Evolutionary conservation across 2,888 invertebrate species (phyloP).

Genomic region (Trisateles emortualis): DNA sequence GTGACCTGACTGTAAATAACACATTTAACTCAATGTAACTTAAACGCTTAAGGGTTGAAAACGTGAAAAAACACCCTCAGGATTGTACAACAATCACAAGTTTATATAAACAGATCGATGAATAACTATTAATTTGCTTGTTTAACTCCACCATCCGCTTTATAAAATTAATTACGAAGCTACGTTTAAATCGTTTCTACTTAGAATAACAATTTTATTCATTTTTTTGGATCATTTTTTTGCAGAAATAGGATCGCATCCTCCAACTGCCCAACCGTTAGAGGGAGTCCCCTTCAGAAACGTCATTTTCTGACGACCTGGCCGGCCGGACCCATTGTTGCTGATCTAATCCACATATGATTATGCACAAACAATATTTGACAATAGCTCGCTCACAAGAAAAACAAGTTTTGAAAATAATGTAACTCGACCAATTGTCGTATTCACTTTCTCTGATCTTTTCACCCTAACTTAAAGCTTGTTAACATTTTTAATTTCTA

Average conservation of each 20-base stretch:
- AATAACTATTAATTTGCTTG: conserved; percentile 23
- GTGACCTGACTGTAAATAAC: not conserved
- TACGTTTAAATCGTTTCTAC: conserved; percentile 43
- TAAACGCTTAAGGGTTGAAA: not conserved
- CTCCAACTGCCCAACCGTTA: conserved; percentile 57
- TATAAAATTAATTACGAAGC: conserved; percentile 39
- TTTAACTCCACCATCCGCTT: conserved; percentile 36
- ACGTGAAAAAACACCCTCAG: conserved; percentile 16
- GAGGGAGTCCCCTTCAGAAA: conserved; percentile 67
- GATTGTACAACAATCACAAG: conserved; percentile 15
- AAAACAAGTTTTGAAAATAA: conserved; percentile 78
- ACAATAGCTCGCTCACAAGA: conserved; percentile 69
- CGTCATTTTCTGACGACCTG: conserved; percentile 74
- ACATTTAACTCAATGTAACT: too few relatives aligned
- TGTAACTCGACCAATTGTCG: conserved; percentile 67
- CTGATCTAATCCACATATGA: conserved; percentile 73
- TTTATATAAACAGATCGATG: conserved; percentile 27
- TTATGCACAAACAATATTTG: conserved; percentile 72
- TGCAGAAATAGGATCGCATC: conserved; percentile 51
- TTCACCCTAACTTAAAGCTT: conserved; percentile 58
- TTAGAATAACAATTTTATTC: conserved; percentile 51
- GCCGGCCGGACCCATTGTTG: conserved; percentile 68
- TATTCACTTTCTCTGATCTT: conserved; percentile 73
- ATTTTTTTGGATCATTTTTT: conserved; percentile 36
- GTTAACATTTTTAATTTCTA: conserved; percentile 60